phyloP scores from a whole-genome alignment of 37 sponge, comb jelly and placozoan species.

The Lycopodina hypogea region DNA sequence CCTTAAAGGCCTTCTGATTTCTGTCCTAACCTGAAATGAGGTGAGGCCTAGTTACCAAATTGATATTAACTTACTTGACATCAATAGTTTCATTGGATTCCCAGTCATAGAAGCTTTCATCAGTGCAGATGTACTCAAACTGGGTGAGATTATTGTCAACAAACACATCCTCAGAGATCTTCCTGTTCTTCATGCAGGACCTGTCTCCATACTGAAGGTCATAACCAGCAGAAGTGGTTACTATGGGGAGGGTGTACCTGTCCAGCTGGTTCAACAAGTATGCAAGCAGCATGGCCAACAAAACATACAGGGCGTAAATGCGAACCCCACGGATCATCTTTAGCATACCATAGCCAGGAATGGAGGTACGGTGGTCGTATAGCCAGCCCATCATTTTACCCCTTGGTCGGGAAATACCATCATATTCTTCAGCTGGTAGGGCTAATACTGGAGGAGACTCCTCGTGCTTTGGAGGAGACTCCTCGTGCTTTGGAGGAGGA shows the following conservation, averaged over 20 bases:
- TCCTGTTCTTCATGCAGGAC: conserved; percentile 22
- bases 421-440: too few relatives aligned
- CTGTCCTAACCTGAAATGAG: too few relatives aligned
- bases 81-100: neutral
- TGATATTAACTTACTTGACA: conserved; percentile 5
- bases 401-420: neutral
- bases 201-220: conserved; percentile 71
- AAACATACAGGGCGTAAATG: conserved; percentile 64
- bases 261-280: conserved; percentile 87
- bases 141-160: neutral
- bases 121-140: conserved; percentile 3
- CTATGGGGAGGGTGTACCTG: conserved; percentile 78
- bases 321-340: conserved; percentile 10
- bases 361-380: conserved; percentile 19
- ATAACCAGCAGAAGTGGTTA: conserved; percentile 53
- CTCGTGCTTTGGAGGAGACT: too few relatives aligned
- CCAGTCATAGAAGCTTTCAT: neutral
- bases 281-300: conserved; percentile 55
- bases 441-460: too few relatives aligned
- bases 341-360: conserved; percentile 60
- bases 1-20: too few relatives aligned
- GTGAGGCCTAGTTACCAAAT: too few relatives aligned
- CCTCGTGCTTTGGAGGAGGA: too few relatives aligned
- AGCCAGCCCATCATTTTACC: neutral
- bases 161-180: neutral